Conservation (phyloP, 2,888 invertebrate species). For the Cynaeus angustus region DNA sequence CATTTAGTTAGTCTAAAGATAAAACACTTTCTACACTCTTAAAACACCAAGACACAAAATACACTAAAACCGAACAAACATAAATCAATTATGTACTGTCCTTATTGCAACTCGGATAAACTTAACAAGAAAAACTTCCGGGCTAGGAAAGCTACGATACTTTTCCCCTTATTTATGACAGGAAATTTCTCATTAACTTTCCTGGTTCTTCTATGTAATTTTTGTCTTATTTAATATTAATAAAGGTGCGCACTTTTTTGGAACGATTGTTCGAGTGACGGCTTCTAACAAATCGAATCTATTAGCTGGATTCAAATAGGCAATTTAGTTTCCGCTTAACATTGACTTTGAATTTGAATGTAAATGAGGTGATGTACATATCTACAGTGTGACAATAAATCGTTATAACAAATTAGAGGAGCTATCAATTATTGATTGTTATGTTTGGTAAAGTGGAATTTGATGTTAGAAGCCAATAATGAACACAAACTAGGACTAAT, state of each 20-base stretch:
- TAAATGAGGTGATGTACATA: neutral
- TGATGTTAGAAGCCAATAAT: no score
- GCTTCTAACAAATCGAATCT: conserved; percentile 1
- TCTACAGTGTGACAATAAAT: neutral
- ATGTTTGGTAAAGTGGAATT: neutral
- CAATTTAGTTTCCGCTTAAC: conserved; percentile 1
- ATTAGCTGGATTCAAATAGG: conserved; percentile 1
- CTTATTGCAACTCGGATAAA: conserved; percentile 20
- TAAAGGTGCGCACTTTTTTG: neutral
- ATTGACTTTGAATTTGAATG: neutral
- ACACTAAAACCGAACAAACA: neutral
- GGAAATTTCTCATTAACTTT: conserved; percentile 23
- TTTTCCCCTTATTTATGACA: conserved; percentile 25
- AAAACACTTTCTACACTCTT: neutral
- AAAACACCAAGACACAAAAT: conserved; percentile 5
- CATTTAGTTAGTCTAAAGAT: neutral
- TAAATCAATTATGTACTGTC: conserved; percentile 24
- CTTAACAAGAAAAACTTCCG: conserved; percentile 21
- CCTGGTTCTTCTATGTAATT: conserved; percentile 11
- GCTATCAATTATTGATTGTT: neutral
- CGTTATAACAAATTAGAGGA: neutral
- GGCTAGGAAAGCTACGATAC: conserved; percentile 3
- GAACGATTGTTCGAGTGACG: neutral
- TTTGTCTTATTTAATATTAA: conserved; percentile 21
- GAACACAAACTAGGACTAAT: no score